Conservation (phyloP, 2,797 vertebrate genomes). For the Urosaurus nigricauda region DNA sequence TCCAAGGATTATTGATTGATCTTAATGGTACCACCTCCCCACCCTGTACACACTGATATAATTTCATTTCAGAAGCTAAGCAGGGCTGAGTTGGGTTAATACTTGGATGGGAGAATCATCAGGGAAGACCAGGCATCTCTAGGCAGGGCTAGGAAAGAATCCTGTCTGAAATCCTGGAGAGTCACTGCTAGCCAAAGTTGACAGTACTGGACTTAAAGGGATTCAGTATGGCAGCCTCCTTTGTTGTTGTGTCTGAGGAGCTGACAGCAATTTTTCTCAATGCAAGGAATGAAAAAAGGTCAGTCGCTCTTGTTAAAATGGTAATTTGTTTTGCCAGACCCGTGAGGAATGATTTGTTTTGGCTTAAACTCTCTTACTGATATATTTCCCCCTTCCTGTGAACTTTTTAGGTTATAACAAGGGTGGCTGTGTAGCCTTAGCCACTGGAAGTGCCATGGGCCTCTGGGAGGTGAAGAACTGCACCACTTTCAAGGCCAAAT, state of each 20-base stretch:
- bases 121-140: too few species aligned
- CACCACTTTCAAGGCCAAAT: conserved; percentile 87
- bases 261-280: not conserved
- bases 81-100: too few species aligned
- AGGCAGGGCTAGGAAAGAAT: too few species aligned
- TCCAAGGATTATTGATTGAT: not conserved
- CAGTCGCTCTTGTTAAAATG: not conserved
- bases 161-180: too few species aligned
- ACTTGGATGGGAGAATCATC: too few species aligned
- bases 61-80: too few species aligned
- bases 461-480: conserved; percentile 97
- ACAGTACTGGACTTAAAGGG: too few species aligned
- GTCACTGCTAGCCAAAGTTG: too few species aligned
- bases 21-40: not conserved
- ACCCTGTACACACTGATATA: too few species aligned
- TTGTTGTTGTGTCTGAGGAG: not conserved
- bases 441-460: conserved; percentile 87
- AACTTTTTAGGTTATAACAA: conserved; percentile 79
- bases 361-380: conserved; percentile 3
- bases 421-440: conserved; percentile 91
- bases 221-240: too few species aligned
- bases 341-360: not conserved
- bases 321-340: not conserved
- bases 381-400: conserved; percentile 1
- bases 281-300: not conserved